Conservation (phyloP, 2,888 invertebrate genomes). For the Villa cingulata region DNA sequence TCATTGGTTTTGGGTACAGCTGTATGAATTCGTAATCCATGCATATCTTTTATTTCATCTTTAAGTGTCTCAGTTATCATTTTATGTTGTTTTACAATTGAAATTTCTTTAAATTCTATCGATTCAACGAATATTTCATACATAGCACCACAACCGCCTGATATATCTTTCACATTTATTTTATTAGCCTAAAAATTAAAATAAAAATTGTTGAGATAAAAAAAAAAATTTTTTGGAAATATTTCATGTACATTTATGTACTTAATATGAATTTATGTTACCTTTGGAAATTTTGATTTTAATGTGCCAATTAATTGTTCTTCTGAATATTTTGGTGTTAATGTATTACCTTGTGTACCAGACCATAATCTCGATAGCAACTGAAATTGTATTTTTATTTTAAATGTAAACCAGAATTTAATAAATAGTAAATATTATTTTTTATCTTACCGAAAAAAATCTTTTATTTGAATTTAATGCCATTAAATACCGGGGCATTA, state of each 20-base stretch:
- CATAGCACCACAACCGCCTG: constrained; percentile 74
- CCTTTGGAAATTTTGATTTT: constrained; percentile 12
- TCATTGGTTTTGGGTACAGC: constrained; percentile 37
- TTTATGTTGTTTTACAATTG: constrained; percentile 59
- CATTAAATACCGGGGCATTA: background rate
- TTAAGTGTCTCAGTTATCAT: constrained; percentile 58
- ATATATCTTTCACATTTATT: constrained; percentile 55
- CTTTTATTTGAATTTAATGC: background rate
- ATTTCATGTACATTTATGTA: no score
- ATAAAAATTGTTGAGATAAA: no score
- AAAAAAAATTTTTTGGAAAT: no score
- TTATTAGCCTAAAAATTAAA: constrained; percentile 11
- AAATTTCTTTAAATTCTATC: constrained; percentile 53
- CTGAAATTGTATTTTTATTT: constrained; percentile 1
- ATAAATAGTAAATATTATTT: background rate
- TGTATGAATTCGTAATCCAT: constrained; percentile 67
- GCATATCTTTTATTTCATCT: constrained; percentile 68
- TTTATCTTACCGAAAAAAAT: constrained; percentile 9
- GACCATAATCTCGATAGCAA: constrained; percentile 14
- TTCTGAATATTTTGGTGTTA: constrained; percentile 10
- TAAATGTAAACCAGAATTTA: background rate
- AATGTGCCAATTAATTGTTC: constrained; percentile 10
- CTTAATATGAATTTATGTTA: constrained; percentile 1
- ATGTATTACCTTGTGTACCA: constrained; percentile 5
- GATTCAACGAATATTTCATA: constrained; percentile 57